phyloP scores from a whole-genome alignment of 2,888 invertebrate species.

The Calephelis perditalis region DNA sequence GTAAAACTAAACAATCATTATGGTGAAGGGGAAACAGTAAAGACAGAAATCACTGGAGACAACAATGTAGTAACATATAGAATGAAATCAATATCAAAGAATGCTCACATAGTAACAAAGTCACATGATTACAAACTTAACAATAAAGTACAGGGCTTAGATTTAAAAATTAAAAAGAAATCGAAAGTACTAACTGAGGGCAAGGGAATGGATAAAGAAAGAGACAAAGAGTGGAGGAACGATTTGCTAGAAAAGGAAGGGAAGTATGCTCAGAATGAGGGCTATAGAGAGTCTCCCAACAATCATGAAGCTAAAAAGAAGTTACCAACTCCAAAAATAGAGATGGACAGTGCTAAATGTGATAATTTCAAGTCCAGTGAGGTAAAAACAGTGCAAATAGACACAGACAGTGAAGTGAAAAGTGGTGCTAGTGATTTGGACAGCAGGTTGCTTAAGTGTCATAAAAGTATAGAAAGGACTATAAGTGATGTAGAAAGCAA shows the following conservation, averaged over 20 bases:
- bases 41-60: constrained; percentile 61
- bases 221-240: constrained; percentile 78
- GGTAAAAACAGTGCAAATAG: constrained; percentile 56
- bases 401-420: constrained; percentile 49
- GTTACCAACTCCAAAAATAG: constrained; percentile 55
- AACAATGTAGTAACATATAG: constrained; percentile 59
- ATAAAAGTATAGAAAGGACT: constrained; percentile 59
- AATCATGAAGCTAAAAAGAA: constrained; percentile 69
- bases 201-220: constrained; percentile 52
- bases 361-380: constrained; percentile 58
- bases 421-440: constrained; percentile 65
- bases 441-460: constrained; percentile 59
- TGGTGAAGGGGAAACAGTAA: constrained; percentile 51
- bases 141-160: constrained; percentile 48
- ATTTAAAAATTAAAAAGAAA: constrained; percentile 66
- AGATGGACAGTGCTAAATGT: constrained; percentile 61
- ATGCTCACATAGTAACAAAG: constrained; percentile 71
- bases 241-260: constrained; percentile 77
- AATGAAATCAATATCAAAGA: constrained; percentile 71
- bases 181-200: constrained; percentile 55
- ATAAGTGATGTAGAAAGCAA: constrained; percentile 46
- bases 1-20: constrained; percentile 64
- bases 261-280: constrained; percentile 70
- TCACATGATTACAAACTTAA: constrained; percentile 62
- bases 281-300: constrained; percentile 67